Percentiles rank a stretch among this genome's conserved stretches.
phyloP scores from a whole-genome alignment of 2,888 invertebrate species.

The Emmelina monodactyla region DNA sequence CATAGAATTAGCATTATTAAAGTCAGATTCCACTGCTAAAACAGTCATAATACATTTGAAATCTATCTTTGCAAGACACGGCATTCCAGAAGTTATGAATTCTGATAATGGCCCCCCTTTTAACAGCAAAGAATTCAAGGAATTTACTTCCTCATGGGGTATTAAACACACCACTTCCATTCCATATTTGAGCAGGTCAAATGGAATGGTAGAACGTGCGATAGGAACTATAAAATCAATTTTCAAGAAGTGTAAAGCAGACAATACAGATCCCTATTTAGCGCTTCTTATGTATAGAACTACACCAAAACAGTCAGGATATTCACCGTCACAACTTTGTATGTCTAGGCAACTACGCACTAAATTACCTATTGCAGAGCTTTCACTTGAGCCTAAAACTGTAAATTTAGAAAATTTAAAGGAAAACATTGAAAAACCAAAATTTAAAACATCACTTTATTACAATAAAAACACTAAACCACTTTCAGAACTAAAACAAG shows the following conservation, averaged over 20 bases:
- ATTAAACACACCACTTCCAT: conserved; percentile 6
- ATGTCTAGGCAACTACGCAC: conserved; percentile 1
- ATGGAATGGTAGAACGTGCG: conserved; percentile 8
- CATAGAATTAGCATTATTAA: conserved; percentile 4
- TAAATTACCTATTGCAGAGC: not conserved
- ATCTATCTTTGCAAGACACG: conserved; percentile 11
- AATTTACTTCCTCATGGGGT: conserved; percentile 4
- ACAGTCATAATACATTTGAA: conserved; percentile 10
- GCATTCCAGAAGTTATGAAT: conserved; percentile 6
- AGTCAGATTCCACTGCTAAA: not conserved
- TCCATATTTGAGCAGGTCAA: conserved; percentile 6
- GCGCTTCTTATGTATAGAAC: not conserved
- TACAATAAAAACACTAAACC: not conserved
- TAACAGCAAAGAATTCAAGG: conserved; percentile 3
- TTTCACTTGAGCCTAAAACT: not conserved
- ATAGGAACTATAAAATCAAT: conserved; percentile 6
- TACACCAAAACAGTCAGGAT: not conserved
- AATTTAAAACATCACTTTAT: conserved; percentile 1
- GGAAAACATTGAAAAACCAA: not conserved
- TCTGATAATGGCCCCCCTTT: conserved; percentile 6
- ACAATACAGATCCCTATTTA: conserved; percentile 7
- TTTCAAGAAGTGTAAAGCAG: conserved; percentile 4
- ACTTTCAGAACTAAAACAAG: not conserved
- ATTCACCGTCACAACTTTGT: not conserved
- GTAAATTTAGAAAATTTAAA: not conserved